Evolutionary conservation across 2,888 invertebrate species (phyloP).

Genomic region (Drosophila algonquin): DNA sequence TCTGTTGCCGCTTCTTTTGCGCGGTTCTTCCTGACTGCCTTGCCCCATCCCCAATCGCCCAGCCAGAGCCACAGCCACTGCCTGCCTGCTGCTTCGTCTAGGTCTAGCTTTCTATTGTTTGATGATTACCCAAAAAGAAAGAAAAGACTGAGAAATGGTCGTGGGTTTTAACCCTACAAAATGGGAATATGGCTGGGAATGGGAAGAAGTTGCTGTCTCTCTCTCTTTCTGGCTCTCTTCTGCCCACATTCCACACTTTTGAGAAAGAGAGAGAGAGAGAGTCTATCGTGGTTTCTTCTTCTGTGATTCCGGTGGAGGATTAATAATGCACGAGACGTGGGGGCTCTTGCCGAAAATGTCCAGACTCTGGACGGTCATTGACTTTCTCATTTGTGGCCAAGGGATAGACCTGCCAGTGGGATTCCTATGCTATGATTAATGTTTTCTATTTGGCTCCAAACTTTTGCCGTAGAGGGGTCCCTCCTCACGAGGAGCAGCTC

Average conservation of each 20-base stretch:
- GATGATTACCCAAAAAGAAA: slow-evolving; percentile 73
- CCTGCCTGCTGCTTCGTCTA: slow-evolving; percentile 64
- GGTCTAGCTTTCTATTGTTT: slow-evolving; percentile 76
- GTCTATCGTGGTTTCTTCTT: slow-evolving; percentile 47
- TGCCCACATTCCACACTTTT: slow-evolving; percentile 63
- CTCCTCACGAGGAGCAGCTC: slow-evolving; percentile 25
- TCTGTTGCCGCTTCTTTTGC: slow-evolving; percentile 74
- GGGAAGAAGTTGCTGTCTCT: slow-evolving; percentile 19
- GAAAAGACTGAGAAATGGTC: slow-evolving; percentile 51
- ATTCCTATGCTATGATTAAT: slow-evolving; percentile 62
- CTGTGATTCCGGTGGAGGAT: slow-evolving; percentile 59
- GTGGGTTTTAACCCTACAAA: slow-evolving; percentile 77
- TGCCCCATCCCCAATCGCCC: slow-evolving; percentile 21
- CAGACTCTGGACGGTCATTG: slow-evolving; percentile 67
- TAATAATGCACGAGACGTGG: slow-evolving; percentile 66
- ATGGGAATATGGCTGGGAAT: slow-evolving; percentile 27
- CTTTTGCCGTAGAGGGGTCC: slow-evolving; percentile 6
- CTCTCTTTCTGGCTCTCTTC: slow-evolving; percentile 17
- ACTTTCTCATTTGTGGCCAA: slow-evolving; percentile 56
- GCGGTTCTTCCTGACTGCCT: slow-evolving; percentile 77
- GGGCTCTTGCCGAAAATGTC: slow-evolving; percentile 75
- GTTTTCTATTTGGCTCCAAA: slow-evolving; percentile 26
- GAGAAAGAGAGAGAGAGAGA: background rate
- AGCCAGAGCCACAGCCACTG: slow-evolving; percentile 37
- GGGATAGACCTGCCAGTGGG: slow-evolving; percentile 49